phyloP scores from a whole-genome alignment of 1,140 invertebrate genomes.

The Argopecten irradians region DNA sequence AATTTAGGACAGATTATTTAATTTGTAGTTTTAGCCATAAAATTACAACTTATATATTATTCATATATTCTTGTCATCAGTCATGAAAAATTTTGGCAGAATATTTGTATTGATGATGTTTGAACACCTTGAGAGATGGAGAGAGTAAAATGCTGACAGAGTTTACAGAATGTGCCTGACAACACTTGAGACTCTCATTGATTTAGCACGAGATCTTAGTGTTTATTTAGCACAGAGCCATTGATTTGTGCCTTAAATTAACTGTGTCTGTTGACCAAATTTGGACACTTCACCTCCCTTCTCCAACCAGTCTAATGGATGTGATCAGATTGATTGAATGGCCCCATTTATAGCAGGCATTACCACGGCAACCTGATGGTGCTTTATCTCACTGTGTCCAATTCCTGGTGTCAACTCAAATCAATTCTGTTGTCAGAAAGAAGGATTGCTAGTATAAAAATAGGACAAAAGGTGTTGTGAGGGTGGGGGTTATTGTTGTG shows the following conservation, averaged over 20 bases:
- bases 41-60: too few species aligned
- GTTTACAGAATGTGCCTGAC: too few species aligned
- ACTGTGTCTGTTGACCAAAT: not conserved
- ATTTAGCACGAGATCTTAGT: not conserved
- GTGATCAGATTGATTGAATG: not conserved
- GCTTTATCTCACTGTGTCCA: not conserved
- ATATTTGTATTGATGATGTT: not conserved
- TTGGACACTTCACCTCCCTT: constrained; percentile 19
- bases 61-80: too few species aligned
- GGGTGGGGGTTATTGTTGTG: too few species aligned
- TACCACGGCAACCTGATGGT: not conserved
- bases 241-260: constrained; percentile 12
- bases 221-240: not conserved
- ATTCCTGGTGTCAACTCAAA: too few species aligned
- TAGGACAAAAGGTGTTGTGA: too few species aligned
- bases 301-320: not conserved
- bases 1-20: too few species aligned
- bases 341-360: not conserved
- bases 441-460: too few species aligned
- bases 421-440: too few species aligned
- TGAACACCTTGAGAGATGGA: not conserved
- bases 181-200: not conserved
- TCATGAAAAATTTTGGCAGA: not conserved
- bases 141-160: not conserved
- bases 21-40: too few species aligned